Base-by-base conservation (phyloP, 2,888 invertebrate genomes). In the Eudemis profundana region DNA sequence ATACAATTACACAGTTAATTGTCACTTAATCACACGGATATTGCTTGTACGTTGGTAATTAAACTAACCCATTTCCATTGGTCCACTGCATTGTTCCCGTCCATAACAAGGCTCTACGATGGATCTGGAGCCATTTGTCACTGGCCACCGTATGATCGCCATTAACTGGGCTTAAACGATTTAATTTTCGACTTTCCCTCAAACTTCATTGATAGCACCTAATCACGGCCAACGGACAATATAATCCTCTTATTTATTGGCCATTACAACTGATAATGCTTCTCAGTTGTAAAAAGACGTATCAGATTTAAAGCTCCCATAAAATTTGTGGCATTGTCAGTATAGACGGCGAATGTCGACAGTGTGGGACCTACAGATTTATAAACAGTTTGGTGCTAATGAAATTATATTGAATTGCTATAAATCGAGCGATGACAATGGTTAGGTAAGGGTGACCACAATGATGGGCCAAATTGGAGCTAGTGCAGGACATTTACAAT, bases 231-330 rank as follows among this genome's bases (percentile, higher is more conserved):
- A 78, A 85, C 83, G 79, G 86, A 91, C 92, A 88, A 87, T 86
- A 83, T 90, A 90, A 92, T 92, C 91, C 90, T 78, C 75, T 78
- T 84, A 92, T 92, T 91, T 92, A 92, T 91, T 81, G 87, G 77
- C 85, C 82, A 83, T 88, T 86, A 84, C 84, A 82, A 82, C 82
- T 8, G 10, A 10, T 73, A 83, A 77, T 74, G 14, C 51, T n/a
- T 8, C 4, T 4, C 10, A 38, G 10, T 27, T 15, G 10, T 29
- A 56, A 42, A n/a, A 42, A n/a, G 42, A 17, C 56, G 17, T 56
- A 56, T 42, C 17, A 27, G 42, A 7, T 27, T 19, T 27, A 38
- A 17, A 42, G n/a, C 5, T 14, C n/a, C 17, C n/a, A 10, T 17
- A 15, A 56, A 44, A 44, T 29, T 17, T 23, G 33, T 33, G 10